Conservation (phyloP, 2,888 invertebrate species). For the Trissoscelio sp. region DNA sequence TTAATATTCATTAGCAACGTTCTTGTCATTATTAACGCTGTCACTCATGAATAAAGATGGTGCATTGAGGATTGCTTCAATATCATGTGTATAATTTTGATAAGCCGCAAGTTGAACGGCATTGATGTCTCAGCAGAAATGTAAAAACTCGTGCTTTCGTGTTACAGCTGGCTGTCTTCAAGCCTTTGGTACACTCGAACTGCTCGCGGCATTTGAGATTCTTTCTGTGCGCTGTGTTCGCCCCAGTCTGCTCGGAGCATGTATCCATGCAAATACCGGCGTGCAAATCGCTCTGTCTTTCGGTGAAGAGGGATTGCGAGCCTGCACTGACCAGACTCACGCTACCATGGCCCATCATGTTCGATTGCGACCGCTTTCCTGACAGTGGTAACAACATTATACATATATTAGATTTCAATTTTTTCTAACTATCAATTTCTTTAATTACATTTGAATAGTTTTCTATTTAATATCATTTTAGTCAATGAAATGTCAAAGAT, state of each 20-base stretch:
- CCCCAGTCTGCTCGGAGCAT: constrained; percentile 95
- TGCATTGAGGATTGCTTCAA: constrained; percentile 20
- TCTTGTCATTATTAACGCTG: constrained; percentile 43
- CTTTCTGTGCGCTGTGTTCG: constrained; percentile 95
- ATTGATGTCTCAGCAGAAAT: constrained; percentile 54
- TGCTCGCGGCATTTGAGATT: constrained; percentile 93
- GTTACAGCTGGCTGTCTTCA: constrained; percentile 89
- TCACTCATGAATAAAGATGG: constrained; percentile 48
- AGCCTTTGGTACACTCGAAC: constrained; percentile 90
- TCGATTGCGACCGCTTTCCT: constrained; percentile 92
- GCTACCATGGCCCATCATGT: constrained; percentile 88
- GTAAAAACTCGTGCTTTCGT: constrained; percentile 60
- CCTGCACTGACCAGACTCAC: constrained; percentile 87
- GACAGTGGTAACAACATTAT: constrained; percentile 84
- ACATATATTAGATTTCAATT: neutral
- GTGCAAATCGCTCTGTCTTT: constrained; percentile 93
- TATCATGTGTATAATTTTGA: constrained; percentile 46
- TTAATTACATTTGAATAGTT: too few species aligned
- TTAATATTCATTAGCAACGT: constrained; percentile 52
- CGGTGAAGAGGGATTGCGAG: constrained; percentile 89
- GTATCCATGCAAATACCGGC: constrained; percentile 93
- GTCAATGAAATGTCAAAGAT: too few species aligned
- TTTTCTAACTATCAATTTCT: too few species aligned
- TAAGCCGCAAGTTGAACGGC: constrained; percentile 40
- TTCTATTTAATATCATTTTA: too few species aligned